Base-by-base conservation (phyloP, 2,797 vertebrate species). In the Aphelocoma californica region DNA sequence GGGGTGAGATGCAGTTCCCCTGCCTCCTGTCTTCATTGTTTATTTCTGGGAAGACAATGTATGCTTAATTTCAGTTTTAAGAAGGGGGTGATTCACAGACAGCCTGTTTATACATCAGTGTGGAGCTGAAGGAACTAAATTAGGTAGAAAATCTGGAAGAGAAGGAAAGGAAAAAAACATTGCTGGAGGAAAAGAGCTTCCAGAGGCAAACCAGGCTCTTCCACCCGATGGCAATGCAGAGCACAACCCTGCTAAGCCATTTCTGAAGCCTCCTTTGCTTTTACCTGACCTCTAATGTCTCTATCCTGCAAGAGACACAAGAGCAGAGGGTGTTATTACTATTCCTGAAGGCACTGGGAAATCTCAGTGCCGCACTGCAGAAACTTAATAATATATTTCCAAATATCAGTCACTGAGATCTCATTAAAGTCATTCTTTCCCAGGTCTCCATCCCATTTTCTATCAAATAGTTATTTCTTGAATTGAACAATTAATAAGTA, bases 401-500 rank as follows among this genome's bases (percentile, higher is more conserved):
- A 91, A 92, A 38, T 75, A 88, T 92, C 87, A 91, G 36, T 48
- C 82, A 64, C 61, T 57, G 54, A 90, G 67, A 81, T 75, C 65
- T 92, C 89, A 72, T 94, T 90, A 70, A 86, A 54, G 77, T 57
- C 12, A 47, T 50, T 87, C 81, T 81, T 87, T 78, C 58, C 45
- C 36, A 66, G 81, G 75, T 66, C 72, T 86, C 88, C 87, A 80
- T 71, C 81, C 79, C 65, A 64, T 94, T 93, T 92, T 96, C 90
- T 78, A 69, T 72, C 69, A 71, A 47, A 90, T 18, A 60, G 78
- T 84, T 93, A 89, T 88, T 85, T 78, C 81, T 91, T 85, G 69
- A 91, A 93, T 80, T 90, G 93, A 94, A 78, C 85, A 86, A 92
- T 96, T 94, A 95, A 96, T 95, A 93, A 97, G 53, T 95, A 94